These are phyloP conservation scores for Sylvilagus floridanus DNA, from an alignment of 2,797 vertebrate genomes.

Conservation along the genomic window DNA sequence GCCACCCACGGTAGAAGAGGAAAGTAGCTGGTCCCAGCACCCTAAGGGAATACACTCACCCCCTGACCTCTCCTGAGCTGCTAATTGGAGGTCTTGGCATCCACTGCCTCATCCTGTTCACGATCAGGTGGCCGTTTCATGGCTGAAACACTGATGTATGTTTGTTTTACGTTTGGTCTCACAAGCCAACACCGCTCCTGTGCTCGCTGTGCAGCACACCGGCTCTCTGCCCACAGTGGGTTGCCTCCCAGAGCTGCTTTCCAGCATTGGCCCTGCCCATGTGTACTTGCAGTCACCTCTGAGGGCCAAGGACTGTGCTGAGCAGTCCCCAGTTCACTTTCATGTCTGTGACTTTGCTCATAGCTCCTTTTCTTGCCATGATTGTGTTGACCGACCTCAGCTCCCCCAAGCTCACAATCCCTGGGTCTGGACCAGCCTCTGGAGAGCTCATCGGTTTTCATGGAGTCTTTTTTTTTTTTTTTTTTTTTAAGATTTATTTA, in stretches of 20 bases:
- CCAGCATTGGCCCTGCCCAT: background rate
- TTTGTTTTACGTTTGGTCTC: background rate
- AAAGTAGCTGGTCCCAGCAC: background rate
- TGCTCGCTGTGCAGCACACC: background rate
- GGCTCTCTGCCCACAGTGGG: background rate
- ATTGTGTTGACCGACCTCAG: background rate
- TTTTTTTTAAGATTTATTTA: too few species aligned
- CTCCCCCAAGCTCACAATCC: too few species aligned
- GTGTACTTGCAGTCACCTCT: background rate
- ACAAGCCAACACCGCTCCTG: background rate
- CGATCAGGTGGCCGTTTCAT: background rate
- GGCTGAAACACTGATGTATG: background rate
- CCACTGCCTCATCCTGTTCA: background rate
- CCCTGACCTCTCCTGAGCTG: background rate
- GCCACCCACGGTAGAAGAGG: background rate
- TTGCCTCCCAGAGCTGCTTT: background rate
- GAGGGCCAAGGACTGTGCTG: too few species aligned
- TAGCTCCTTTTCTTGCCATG: background rate
- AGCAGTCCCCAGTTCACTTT: too few species aligned
- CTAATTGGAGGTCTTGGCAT: background rate
- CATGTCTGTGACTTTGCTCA: background rate
- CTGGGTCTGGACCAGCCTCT: background rate
- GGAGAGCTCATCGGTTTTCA: background rate
- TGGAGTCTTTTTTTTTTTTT: background rate
- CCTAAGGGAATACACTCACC: background rate